Base-by-base conservation (phyloP, 1,140 invertebrate genomes). In the Euura lappo region DNA sequence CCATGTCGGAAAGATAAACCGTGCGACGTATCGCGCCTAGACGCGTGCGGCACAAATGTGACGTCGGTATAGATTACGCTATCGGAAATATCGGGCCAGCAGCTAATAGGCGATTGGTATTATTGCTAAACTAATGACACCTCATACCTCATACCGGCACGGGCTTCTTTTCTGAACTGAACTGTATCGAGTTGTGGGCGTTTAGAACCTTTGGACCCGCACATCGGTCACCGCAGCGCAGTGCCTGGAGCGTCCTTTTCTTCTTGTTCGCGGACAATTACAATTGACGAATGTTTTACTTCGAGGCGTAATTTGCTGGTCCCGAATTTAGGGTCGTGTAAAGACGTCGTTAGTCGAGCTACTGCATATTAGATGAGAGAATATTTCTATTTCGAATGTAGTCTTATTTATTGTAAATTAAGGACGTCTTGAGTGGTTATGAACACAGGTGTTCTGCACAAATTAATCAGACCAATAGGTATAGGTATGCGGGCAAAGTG, bases 381-480 rank as follows among this genome's bases (percentile, higher is more conserved):
- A 51, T 51, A 51, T 51, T 6, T 51, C 6, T 51, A 51, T 51
- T 7, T 51, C 6, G 11, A 7, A 11, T 51, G 11, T 1, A 51
- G 11, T 51, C 11, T 7, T 51, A 51, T 51, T 7, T 51, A 51
- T 6, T 51, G 47, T 51, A 51, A 6, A 51, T 51, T 60, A 60
- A 11, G 13, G 51, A 60, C 13, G 51, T 11, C 51, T 3, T 60
- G 51, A 28, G 51, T 60, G 51, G 13, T 11, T 60, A 60, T 60
- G 51, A 60, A 60, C 51, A 60, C 51, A 60, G 51, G 51, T 60
- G 51, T 60, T 60, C 51, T 6, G 51, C 51, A 60, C 51, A 60
- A 60, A 60, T 60, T n/a, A 60, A 60, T 60, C 10, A 11, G 13
- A 7, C 51, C 51, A 60, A 51, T 51, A 51, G 47, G 51, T 60